Conservation (phyloP, 2,797 vertebrate genomes). For the Urocyon cinereoargenteus region DNA sequence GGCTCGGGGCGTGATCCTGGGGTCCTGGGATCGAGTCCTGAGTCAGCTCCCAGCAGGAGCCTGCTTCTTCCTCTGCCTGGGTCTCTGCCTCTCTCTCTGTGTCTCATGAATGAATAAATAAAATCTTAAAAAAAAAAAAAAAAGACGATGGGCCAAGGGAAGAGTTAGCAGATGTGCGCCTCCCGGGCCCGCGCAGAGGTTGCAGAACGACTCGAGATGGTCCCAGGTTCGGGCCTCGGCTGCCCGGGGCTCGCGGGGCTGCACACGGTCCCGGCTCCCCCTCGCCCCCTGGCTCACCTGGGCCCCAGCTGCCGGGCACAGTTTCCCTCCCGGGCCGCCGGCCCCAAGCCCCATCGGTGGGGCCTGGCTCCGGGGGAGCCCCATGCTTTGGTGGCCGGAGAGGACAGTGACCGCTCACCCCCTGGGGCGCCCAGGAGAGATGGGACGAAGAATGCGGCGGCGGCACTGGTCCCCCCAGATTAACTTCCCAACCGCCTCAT, state of each 20-base stretch:
- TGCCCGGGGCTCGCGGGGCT: not conserved
- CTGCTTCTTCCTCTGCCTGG: too few relatives aligned
- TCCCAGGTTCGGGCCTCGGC: not conserved
- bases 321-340: not conserved
- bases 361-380: not conserved
- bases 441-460: conserved; percentile 35
- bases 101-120: too few relatives aligned
- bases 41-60: too few relatives aligned
- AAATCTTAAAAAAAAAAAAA: too few relatives aligned
- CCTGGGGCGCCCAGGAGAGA: not conserved
- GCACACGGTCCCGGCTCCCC: not conserved
- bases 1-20: too few relatives aligned
- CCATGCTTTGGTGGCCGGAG: not conserved
- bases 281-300: not conserved
- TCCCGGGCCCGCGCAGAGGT: not conserved
- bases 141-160: not conserved
- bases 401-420: not conserved
- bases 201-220: not conserved
- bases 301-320: not conserved
- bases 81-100: too few relatives aligned
- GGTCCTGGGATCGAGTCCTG: too few relatives aligned
- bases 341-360: not conserved
- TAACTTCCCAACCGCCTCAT: not conserved
- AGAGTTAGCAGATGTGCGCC: not conserved
- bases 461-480: conserved; percentile 63